Conservation (phyloP, 2,113 vertebrate species). For the Toxotes chatareus region DNA sequence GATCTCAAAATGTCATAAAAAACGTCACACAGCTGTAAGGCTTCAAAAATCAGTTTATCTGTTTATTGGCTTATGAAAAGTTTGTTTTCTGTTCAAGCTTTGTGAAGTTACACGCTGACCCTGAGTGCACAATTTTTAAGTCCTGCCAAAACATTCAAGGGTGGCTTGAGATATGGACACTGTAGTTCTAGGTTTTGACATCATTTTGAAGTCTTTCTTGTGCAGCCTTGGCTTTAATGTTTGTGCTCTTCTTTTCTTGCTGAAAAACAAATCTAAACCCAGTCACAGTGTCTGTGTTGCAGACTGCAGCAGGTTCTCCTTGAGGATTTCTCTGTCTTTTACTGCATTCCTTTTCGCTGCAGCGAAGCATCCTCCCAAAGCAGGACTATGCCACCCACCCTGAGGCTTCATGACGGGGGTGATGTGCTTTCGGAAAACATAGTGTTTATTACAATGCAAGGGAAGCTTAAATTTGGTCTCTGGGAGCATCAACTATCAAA, state of each 20-base stretch:
- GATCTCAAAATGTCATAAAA: too few relatives aligned
- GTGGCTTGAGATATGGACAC: neutral
- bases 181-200: neutral
- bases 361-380: slow-evolving; percentile 6
- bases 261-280: neutral
- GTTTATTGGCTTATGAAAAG: too few relatives aligned
- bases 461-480: neutral
- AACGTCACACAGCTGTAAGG: too few relatives aligned
- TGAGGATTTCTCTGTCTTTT: neutral
- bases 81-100: neutral
- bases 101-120: neutral
- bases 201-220: neutral
- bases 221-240: neutral
- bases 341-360: neutral
- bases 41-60: too few relatives aligned
- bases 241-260: neutral
- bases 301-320: slow-evolving; percentile 1
- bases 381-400: slow-evolving; percentile 5
- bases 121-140: neutral
- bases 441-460: neutral
- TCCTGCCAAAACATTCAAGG: neutral
- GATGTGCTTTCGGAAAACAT: neutral
- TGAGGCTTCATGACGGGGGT: neutral
- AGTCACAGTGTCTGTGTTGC: neutral
- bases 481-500: neutral